phyloP scores from a whole-genome alignment of 2,113 vertebrate genomes.

The Perca schrenkii region DNA sequence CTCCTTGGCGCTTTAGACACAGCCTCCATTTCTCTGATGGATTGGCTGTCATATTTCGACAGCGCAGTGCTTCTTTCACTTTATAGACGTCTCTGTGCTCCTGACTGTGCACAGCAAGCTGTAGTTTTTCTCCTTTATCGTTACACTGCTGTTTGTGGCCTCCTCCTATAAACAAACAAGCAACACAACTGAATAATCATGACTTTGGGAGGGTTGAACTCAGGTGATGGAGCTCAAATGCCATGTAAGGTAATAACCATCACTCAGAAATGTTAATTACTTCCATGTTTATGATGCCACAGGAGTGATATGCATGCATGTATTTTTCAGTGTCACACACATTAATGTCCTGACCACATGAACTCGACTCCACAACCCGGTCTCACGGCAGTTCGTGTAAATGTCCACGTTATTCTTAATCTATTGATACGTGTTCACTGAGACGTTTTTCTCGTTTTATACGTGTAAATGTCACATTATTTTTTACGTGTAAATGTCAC shows the following conservation, averaged over 20 bases:
- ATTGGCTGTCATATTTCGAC: constrained; percentile 87
- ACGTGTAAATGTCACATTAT: too few species aligned
- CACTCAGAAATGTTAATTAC: constrained; percentile 20
- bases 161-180: constrained; percentile 69
- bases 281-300: background rate
- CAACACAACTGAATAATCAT: constrained; percentile 56
- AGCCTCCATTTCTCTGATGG: constrained; percentile 91
- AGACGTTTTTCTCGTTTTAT: too few species aligned
- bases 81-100: constrained; percentile 84
- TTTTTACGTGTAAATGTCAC: too few species aligned
- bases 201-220: constrained; percentile 37
- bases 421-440: too few species aligned
- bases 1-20: constrained; percentile 86
- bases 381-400: too few species aligned
- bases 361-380: too few species aligned
- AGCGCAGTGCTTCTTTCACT: constrained; percentile 84
- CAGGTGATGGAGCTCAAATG: constrained; percentile 15
- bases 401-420: too few species aligned
- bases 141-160: constrained; percentile 35
- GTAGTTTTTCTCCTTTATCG: constrained; percentile 80
- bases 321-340: too few species aligned
- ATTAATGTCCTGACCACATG: too few species aligned
- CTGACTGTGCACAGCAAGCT: constrained; percentile 61
- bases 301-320: background rate
- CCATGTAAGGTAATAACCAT: constrained; percentile 28